Conservation (phyloP, 2,888 invertebrate genomes). For the Apamea monoglypha region DNA sequence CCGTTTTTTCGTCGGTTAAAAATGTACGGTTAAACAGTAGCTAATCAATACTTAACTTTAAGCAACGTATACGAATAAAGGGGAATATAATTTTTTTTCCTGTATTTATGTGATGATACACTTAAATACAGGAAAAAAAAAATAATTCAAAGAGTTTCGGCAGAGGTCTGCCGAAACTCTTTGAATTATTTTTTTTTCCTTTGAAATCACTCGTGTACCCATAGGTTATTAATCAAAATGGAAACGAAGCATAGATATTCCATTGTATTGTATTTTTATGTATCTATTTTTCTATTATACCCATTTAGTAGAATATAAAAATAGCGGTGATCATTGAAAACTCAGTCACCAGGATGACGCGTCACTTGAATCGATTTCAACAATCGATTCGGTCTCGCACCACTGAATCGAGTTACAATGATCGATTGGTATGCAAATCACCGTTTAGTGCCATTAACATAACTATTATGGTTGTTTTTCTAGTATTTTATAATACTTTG, state of each 20-base stretch:
- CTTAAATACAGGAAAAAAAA: too few species aligned
- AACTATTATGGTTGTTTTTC: conserved; percentile 47
- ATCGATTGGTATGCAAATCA: conserved; percentile 77
- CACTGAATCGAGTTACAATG: conserved; percentile 62
- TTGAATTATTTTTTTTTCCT: too few species aligned
- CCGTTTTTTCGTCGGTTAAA: too few species aligned
- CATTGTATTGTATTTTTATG: conserved; percentile 23
- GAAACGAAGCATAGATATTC: neutral
- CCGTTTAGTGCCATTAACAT: conserved; percentile 67
- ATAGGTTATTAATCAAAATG: neutral
- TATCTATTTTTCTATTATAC: conserved; percentile 39
- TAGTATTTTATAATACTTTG: conserved; percentile 22
- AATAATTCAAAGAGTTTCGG: too few species aligned
- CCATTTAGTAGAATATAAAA: conserved; percentile 23
- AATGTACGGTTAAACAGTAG: too few species aligned
- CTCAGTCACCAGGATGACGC: conserved; percentile 37
- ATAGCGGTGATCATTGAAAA: conserved; percentile 42
- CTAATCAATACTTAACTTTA: too few species aligned
- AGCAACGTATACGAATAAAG: too few species aligned
- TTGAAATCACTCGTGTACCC: conserved; percentile 7
- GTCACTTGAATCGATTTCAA: conserved; percentile 65
- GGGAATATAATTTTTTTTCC: too few species aligned
- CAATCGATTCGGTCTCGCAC: conserved; percentile 72
- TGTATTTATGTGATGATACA: too few species aligned
- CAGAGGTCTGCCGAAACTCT: neutral